phyloP scores from a whole-genome alignment of 2,113 vertebrate species.

The Ochotona princeps region DNA sequence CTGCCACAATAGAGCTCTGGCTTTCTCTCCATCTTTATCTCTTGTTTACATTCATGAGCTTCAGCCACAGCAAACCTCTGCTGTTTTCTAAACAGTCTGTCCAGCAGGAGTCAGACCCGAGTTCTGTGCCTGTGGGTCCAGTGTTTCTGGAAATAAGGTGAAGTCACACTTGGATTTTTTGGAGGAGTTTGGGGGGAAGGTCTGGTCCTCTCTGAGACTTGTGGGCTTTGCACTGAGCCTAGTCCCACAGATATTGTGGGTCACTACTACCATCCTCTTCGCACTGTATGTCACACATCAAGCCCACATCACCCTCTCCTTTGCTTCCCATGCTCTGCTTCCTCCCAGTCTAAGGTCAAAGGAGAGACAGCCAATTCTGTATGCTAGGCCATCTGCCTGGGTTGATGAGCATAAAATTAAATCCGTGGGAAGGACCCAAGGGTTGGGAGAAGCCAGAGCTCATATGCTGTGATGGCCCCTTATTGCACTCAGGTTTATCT shows the following conservation, averaged over 20 bases:
- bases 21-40: neutral
- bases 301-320: neutral
- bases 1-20: neutral
- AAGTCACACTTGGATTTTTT: neutral
- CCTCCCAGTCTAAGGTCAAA: neutral
- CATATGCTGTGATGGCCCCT: neutral
- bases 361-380: constrained; percentile 9
- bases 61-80: neutral
- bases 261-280: neutral
- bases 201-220: neutral
- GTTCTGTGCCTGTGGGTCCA: too few relatives aligned
- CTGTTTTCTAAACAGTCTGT: neutral
- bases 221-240: neutral
- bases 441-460: neutral
- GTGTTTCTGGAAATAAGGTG: neutral
- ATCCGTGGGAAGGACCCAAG: constrained; percentile 13
- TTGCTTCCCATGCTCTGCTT: neutral
- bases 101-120: neutral
- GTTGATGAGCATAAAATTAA: neutral
- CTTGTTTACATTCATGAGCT: neutral
- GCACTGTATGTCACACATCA: neutral
- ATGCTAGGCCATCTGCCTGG: neutral
- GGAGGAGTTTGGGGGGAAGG: neutral
- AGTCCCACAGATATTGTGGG: neutral
- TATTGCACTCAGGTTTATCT: neutral